Evolutionary conservation across 2,113 vertebrate species (phyloP).

Genomic region (Melospiza melodia): DNA sequence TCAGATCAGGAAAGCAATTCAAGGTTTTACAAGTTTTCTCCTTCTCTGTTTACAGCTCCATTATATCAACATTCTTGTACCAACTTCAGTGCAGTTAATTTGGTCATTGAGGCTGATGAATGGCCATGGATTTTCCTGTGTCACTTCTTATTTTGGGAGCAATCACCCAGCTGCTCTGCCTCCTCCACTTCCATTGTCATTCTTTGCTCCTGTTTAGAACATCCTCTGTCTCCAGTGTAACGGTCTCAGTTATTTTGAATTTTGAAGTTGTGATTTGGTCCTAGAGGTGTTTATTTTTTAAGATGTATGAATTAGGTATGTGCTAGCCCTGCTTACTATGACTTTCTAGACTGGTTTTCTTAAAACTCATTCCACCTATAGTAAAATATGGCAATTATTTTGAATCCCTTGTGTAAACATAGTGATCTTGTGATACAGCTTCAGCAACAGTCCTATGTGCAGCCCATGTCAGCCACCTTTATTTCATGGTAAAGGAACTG

Average conservation of each 20-base stretch:
- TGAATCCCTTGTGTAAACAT: neutral
- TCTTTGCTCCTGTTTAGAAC: neutral
- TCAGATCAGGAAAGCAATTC: neutral
- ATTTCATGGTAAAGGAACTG: neutral
- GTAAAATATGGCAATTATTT: neutral
- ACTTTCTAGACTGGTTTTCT: neutral
- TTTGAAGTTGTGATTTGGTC: neutral
- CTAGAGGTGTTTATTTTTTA: neutral
- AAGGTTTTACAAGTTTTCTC: neutral
- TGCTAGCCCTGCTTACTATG: neutral
- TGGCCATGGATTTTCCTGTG: neutral
- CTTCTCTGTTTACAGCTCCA: neutral
- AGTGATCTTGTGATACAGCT: neutral
- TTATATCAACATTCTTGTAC: neutral
- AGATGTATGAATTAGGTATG: neutral
- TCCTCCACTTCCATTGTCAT: neutral
- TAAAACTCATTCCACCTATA: neutral
- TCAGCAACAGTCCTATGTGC: neutral
- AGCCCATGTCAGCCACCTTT: neutral
- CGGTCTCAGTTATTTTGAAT: neutral
- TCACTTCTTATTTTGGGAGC: neutral
- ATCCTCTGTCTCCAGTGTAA: neutral
- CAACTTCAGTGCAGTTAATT: neutral
- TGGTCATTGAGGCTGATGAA: neutral
- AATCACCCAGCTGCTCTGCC: neutral